Percentiles rank a stretch among this genome's conserved stretches.
These are phyloP conservation scores for Bradypus variegatus DNA, from an alignment of 2,797 vertebrate genomes.

Conservation along the genomic window DNA sequence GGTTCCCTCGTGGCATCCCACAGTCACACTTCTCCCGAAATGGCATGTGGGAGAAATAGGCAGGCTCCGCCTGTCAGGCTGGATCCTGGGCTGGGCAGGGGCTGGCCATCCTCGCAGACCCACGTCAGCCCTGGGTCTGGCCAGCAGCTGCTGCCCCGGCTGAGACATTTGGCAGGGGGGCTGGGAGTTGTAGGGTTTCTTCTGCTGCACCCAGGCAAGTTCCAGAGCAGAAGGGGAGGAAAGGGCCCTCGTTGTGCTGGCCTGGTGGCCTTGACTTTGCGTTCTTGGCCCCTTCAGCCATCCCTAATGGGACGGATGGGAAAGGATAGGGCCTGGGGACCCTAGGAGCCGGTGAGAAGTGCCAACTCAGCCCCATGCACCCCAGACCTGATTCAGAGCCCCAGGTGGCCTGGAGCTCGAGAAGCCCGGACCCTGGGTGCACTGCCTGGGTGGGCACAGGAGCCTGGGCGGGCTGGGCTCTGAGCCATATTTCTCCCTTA, in stretches of 20 bases:
- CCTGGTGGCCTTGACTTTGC: neutral
- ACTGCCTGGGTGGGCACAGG: neutral
- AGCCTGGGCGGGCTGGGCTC: no score
- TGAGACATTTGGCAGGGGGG: neutral
- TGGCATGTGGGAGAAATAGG: neutral
- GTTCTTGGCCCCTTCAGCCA: neutral
- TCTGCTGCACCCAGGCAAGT: neutral
- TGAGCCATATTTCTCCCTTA: neutral
- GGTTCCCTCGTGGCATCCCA: neutral
- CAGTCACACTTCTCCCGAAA: neutral
- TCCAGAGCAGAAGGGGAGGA: neutral
- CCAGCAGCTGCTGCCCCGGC: neutral
- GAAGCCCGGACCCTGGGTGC: neutral
- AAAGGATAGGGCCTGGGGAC: neutral
- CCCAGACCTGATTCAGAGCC: neutral
- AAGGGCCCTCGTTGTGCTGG: neutral
- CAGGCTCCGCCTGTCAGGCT: neutral
- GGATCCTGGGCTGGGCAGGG: neutral
- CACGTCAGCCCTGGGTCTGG: neutral
- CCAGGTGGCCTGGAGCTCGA: neutral
- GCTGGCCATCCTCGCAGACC: accelerated
- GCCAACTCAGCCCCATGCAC: neutral
- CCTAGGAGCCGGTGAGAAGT: neutral
- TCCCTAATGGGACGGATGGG: neutral
- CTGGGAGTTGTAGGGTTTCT: neutral